Evolutionary conservation across 1,140 invertebrate genomes (phyloP), one percentile per base, ranked within the genome.

Genomic region (Nephotettix cincticeps): DNA sequence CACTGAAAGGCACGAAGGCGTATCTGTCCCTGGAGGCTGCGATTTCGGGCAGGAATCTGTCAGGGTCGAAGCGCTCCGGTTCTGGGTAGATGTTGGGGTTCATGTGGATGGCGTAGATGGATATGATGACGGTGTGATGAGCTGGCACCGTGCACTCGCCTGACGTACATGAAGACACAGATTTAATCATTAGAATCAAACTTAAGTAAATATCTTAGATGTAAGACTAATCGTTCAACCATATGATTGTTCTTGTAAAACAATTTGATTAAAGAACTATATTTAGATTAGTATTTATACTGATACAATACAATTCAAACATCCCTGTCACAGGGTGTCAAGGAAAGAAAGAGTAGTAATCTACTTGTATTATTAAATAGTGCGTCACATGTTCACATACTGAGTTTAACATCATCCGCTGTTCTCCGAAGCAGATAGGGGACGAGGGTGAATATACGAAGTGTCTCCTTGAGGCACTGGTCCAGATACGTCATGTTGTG

Each of bases 51-150:
- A 86, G 77, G 80, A 94, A 95, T 74, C 92, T 82, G 19, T 94
- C 91, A 0, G 93, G 93, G 76, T 88, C 82, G 76, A 93, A 95
- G 2, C 80, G 82, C 13, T 90, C 81, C 0, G 93, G 93, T 76
- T 95, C 86, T 43, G 91, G 86, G 77, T 88, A 95, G 32, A 86
- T 82, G 47, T 89, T 82, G 1, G 88, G 84, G 79, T 92, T 85
- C 76, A 87, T 83, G 71, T 93, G 91, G 65, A 91, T 80, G 54
- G 85, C 81, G 23, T 84, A 84, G 1, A 87, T 83, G 67, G 84
- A 79, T 0, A 89, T 64, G 0, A 82, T 63, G 0, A 85, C 56
- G 0, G 80, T 78, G 1, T 82, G 79, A 1, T 82, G 81, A n/a
- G 77, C 79, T 6, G 82, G 83, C 21, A 88, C 56, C 0, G 65